phyloP scores from a whole-genome alignment of 1,140 invertebrate species.

The Ips nitidus region DNA sequence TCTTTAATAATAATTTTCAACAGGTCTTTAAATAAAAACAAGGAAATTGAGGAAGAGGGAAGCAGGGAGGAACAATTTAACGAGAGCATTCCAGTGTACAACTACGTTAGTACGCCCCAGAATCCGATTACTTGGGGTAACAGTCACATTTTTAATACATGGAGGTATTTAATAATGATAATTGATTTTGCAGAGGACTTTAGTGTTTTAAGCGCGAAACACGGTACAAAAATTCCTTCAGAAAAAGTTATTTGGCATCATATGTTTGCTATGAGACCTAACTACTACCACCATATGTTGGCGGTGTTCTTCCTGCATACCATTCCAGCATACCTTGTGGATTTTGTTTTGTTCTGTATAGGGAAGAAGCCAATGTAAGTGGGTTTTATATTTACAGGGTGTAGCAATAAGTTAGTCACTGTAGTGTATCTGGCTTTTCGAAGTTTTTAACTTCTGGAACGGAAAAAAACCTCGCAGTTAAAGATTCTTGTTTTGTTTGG shows the following conservation, averaged over 20 bases:
- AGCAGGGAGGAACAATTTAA: constrained; percentile 35
- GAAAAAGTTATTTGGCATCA: constrained; percentile 36
- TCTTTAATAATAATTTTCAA: constrained; percentile 4
- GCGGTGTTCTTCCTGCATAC: constrained; percentile 52
- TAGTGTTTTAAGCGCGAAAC: constrained; percentile 22
- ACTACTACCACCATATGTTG: constrained; percentile 28
- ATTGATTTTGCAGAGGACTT: constrained; percentile 39
- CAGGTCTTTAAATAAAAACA: constrained; percentile 37
- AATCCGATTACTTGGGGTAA: constrained; percentile 41
- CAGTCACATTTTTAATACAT: background rate
- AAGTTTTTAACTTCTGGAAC: no score
- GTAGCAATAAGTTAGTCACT: background rate
- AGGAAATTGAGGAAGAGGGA: constrained; percentile 21
- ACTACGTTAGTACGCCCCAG: constrained; percentile 40
- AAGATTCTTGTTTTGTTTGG: no score
- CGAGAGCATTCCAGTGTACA: constrained; percentile 40
- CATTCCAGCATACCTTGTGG: constrained; percentile 62
- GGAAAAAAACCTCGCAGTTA: no score
- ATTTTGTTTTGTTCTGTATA: constrained; percentile 57
- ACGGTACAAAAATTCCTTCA: constrained; percentile 39
- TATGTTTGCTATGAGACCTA: constrained; percentile 32
- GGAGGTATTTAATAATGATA: background rate
- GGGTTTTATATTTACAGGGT: background rate
- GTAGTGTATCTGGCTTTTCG: background rate
- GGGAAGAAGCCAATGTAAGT: constrained; percentile 59